Conservation (phyloP, 2,888 invertebrate species). For the Helleia helle region DNA sequence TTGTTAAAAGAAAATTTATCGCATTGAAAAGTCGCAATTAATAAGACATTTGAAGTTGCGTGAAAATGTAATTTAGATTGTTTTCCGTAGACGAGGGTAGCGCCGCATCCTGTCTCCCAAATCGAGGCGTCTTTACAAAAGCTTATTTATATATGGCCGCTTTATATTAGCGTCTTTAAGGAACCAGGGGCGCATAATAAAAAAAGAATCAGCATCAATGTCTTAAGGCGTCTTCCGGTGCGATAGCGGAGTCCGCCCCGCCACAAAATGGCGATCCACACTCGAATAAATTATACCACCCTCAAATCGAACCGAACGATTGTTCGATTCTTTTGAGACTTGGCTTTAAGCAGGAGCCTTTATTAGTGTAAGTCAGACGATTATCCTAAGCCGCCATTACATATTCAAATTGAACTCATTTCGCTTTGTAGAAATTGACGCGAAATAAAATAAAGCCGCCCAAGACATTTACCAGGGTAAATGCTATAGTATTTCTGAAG, state of each 20-base stretch:
- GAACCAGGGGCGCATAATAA: slow-evolving; percentile 69
- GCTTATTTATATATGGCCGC: slow-evolving; percentile 71
- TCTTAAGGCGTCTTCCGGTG: slow-evolving; percentile 68
- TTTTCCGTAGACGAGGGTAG: slow-evolving; percentile 59
- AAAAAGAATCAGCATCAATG: slow-evolving; percentile 74
- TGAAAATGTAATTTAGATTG: slow-evolving; percentile 75
- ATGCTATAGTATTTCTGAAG: too few relatives aligned
- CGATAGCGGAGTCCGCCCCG: slow-evolving; percentile 56
- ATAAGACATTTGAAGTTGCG: slow-evolving; percentile 75
- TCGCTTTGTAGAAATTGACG: slow-evolving; percentile 71
- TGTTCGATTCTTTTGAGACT: slow-evolving; percentile 71
- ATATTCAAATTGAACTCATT: slow-evolving; percentile 74
- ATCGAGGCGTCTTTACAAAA: slow-evolving; percentile 53
- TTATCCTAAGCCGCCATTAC: slow-evolving; percentile 72
- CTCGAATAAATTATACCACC: slow-evolving; percentile 71
- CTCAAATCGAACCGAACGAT: slow-evolving; percentile 60
- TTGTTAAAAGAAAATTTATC: slow-evolving; percentile 72
- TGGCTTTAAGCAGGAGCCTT: slow-evolving; percentile 64
- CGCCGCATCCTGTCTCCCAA: slow-evolving; percentile 50
- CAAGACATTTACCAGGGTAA: too few relatives aligned
- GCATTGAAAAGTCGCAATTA: slow-evolving; percentile 74
- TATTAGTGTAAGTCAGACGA: slow-evolving; percentile 74
- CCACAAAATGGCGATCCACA: slow-evolving; percentile 72
- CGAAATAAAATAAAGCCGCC: too few relatives aligned
- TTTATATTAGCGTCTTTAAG: slow-evolving; percentile 73